These are phyloP conservation scores for Phenganax subtilis DNA, from an alignment of 92 coral and sea anemone species.

Conservation along the genomic window DNA sequence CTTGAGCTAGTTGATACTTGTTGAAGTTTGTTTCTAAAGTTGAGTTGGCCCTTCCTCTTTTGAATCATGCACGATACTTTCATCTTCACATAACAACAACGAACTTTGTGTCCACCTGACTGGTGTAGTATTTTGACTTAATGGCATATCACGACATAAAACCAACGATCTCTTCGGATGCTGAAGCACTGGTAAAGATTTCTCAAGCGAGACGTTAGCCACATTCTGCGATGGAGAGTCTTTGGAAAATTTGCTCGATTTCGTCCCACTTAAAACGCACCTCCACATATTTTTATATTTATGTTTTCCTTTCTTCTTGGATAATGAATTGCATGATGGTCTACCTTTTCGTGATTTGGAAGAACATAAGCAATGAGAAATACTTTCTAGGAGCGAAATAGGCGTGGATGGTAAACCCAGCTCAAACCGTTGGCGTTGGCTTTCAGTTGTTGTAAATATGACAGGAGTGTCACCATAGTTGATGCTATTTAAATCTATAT, in stretches of 20 bases:
- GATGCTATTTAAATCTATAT: not conserved
- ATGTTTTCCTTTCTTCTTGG: not conserved
- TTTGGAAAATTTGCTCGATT: not conserved
- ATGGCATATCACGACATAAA: not conserved
- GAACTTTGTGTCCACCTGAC: not conserved
- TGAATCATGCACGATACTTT: constrained; percentile 6
- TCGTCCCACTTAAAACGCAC: not conserved
- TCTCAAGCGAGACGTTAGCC: not conserved
- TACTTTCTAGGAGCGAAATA: not conserved
- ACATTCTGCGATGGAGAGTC: not conserved
- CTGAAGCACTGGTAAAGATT: not conserved
- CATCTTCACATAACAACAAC: not conserved
- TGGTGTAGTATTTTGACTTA: not conserved
- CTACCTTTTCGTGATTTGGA: not conserved
- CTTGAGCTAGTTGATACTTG: constrained; percentile 16
- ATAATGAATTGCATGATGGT: not conserved
- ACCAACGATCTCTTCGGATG: not conserved
- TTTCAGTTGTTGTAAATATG: not conserved
- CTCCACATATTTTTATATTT: constrained; percentile 17
- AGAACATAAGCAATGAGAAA: constrained; percentile 3
- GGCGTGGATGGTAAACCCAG: constrained; percentile 26
- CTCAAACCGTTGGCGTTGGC: not conserved
- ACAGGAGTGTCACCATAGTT: constrained; percentile 5
- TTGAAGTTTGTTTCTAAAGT: constrained; percentile 33
- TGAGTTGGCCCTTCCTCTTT: not conserved